Base-by-base conservation (phyloP, 30 jellyfish, hydroid and myxozoan species). In the Chironex yamaguchii region DNA sequence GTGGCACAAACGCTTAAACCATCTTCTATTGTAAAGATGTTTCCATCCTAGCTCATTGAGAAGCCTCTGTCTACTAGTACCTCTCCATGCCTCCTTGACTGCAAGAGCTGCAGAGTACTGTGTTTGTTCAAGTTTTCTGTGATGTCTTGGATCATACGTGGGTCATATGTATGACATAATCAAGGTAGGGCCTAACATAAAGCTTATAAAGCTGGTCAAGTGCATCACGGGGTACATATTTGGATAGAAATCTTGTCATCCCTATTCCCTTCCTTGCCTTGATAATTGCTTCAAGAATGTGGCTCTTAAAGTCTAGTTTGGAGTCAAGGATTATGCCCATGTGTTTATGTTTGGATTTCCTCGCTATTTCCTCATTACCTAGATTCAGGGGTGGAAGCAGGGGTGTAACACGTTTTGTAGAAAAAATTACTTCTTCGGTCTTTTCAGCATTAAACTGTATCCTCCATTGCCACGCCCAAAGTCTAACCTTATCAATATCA, bases 261-360 rank as follows among this genome's bases (percentile, higher is more conserved):
- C 77, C 77, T 2, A 64, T 64, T 22, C 58, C 77, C 36, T 31
- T 4, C 30, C 77, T 22, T 27, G 77, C 77, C 63, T 64, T 21
- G 29, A 64, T 64, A 23, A 64, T 4, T 25, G 77, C 3, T 64
- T 64, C 36, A 17, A 17, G 33, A 3, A 64, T 64, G 24, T 26
- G 82, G 14, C 67, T 13, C 31, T 22, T 1, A 34, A 68, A 68
- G 21, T 29, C 3, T 68, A 68, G 23, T 29, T 68, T 22, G 17
- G 65, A 28, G 23, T 32, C 82, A 23, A 68, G 82, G 67, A 68
- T 68, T 4, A 68, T 20, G 28, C 12, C 82, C 33, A 68, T 62
- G 27, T 68, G 82, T 28, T 29, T 68, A 28, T 68, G 82, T 68
- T 68, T 65, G 21, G 22, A 20, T 27, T 68, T 68, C 67, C 69